Conservation (phyloP, 2,888 invertebrate species). For the Conomelus anceps region DNA sequence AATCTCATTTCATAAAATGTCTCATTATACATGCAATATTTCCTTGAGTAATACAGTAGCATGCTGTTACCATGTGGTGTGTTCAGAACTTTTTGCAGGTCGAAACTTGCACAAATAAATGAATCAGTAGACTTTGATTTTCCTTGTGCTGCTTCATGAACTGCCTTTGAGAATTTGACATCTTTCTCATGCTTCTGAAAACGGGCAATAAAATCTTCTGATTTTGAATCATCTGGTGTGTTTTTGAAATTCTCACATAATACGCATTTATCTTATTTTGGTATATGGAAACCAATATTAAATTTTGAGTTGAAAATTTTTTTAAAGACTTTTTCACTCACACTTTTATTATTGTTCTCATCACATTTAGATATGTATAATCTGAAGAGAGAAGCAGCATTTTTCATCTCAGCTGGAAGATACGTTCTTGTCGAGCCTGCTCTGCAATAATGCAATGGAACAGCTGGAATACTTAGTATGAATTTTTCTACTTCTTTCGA, state of each 20-base stretch:
- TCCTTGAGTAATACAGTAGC: conserved; percentile 33
- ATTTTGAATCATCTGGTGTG: background rate
- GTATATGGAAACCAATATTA: background rate
- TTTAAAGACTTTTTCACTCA: background rate
- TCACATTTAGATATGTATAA: background rate
- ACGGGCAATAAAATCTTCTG: background rate
- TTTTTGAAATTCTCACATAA: background rate
- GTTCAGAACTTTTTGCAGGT: conserved; percentile 35
- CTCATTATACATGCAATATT: conserved; percentile 33
- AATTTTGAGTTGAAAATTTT: background rate
- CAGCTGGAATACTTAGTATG: background rate
- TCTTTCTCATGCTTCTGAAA: background rate
- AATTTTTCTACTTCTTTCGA: background rate
- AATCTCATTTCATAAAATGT: conserved; percentile 36
- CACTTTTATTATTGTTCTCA: background rate
- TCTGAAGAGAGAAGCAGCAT: background rate
- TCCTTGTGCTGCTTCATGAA: background rate
- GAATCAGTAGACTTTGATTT: background rate
- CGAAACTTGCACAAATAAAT: conserved; percentile 26
- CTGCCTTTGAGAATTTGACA: background rate
- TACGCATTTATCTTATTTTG: background rate
- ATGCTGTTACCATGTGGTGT: conserved; percentile 34
- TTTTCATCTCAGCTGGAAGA: background rate
- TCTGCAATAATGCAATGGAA: background rate
- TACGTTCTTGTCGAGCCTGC: background rate